These are phyloP conservation scores for Xestia ashworthii DNA, from an alignment of 2,888 invertebrate genomes.

Conservation along the genomic window DNA sequence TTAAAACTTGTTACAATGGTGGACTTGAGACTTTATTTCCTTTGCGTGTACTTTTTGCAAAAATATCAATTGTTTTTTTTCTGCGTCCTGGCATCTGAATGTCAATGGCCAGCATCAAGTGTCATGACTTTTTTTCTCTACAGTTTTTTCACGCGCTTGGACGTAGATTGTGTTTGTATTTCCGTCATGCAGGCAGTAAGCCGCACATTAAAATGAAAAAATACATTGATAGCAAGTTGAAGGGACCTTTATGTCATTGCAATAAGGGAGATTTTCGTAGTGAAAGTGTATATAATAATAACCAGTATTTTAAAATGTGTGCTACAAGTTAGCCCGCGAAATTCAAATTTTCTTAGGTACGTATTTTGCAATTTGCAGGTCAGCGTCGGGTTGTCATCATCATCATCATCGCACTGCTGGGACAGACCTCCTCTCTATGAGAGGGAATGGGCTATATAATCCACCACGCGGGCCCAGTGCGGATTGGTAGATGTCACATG, in stretches of 20 bases:
- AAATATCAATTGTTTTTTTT: constrained; percentile 1
- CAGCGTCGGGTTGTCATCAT: too few species aligned
- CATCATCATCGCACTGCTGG: too few species aligned
- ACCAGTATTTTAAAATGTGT: too few species aligned
- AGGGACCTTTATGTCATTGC: not conserved
- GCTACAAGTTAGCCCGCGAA: too few species aligned
- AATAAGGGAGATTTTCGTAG: not conserved
- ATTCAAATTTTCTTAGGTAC: too few species aligned
- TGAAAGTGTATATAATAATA: too few species aligned
- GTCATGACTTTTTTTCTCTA: not conserved
- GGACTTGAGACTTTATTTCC: constrained; percentile 5
- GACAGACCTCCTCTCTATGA: too few species aligned
- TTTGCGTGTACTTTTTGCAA: not conserved
- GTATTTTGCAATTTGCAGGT: too few species aligned
- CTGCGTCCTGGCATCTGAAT: not conserved
- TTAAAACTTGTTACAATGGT: constrained; percentile 14
- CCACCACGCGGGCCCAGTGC: too few species aligned
- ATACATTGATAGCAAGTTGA: not conserved
- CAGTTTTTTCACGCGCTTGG: not conserved
- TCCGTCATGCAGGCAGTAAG: too few species aligned
- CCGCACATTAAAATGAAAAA: not conserved
- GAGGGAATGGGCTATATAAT: too few species aligned
- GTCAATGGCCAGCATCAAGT: not conserved
- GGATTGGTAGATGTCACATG: too few species aligned
- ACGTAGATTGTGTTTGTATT: not conserved